Conservation (phyloP, 2,888 invertebrate species). For the Campoplex nolae region DNA sequence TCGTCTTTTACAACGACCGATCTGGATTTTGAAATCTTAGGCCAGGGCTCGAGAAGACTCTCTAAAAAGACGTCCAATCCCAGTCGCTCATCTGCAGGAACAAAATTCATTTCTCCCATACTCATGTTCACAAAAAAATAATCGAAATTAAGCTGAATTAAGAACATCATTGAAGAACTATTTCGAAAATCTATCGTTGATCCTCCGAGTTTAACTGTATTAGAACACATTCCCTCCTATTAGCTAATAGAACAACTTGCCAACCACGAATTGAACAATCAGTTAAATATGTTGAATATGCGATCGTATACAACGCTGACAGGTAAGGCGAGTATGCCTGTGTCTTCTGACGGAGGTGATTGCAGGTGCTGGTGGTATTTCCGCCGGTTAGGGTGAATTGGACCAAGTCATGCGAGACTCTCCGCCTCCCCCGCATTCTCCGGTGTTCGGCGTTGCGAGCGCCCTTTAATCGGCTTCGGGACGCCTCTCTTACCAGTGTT, state of each 20-base stretch:
- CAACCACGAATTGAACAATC: slow-evolving; percentile 55
- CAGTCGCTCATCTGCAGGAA: background rate
- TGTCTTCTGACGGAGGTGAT: slow-evolving; percentile 48
- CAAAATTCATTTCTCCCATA: background rate
- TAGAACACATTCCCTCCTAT: background rate
- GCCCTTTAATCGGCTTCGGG: slow-evolving; percentile 75
- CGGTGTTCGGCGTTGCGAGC: slow-evolving; percentile 64
- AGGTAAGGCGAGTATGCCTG: background rate
- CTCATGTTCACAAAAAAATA: background rate
- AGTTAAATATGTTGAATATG: slow-evolving; percentile 36
- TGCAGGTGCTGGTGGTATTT: slow-evolving; percentile 71
- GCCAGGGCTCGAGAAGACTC: background rate
- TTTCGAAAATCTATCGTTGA: background rate
- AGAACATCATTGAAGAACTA: background rate
- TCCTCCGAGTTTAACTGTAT: background rate
- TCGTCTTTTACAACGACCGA: background rate
- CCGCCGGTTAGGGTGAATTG: slow-evolving; percentile 78
- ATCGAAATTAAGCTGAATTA: background rate
- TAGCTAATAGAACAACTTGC: slow-evolving; percentile 25
- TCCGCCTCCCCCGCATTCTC: slow-evolving; percentile 43
- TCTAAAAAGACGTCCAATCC: background rate
- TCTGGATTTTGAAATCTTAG: background rate
- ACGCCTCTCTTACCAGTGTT: slow-evolving; percentile 55
- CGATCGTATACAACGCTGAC: slow-evolving; percentile 10
- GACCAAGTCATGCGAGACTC: slow-evolving; percentile 76